Percentiles rank a stretch among this genome's conserved stretches.
phyloP scores from a whole-genome alignment of 2,888 invertebrate species.

The Pemphredon lugubris region DNA sequence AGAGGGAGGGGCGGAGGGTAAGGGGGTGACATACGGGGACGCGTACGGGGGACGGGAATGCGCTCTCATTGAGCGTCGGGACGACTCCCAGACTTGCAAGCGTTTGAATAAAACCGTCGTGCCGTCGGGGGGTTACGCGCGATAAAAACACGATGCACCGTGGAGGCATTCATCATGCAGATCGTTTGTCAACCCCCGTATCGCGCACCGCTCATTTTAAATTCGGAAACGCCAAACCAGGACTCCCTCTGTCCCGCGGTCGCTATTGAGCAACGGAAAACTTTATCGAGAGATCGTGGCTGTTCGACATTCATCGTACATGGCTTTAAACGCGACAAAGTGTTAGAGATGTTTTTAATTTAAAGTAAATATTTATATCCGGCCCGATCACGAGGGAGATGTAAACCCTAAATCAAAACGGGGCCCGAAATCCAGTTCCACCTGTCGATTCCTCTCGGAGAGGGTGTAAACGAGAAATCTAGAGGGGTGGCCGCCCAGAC shows the following conservation, averaged over 20 bases:
- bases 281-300: no score
- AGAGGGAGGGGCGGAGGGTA: no score
- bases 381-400: no score
- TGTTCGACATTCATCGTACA: no score
- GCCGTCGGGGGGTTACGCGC: not conserved
- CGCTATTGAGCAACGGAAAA: no score
- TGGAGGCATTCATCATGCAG: slow-evolving; percentile 24
- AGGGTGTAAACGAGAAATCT: slow-evolving; percentile 45
- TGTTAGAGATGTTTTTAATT: no score
- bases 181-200: slow-evolving; percentile 38
- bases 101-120: slow-evolving; percentile 24
- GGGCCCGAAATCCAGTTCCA: slow-evolving; percentile 18
- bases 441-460: slow-evolving; percentile 24
- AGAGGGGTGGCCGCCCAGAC: slow-evolving; percentile 25
- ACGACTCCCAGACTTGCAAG: not conserved
- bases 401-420: slow-evolving; percentile 25
- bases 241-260: no score
- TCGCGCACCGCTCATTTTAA: slow-evolving; percentile 33
- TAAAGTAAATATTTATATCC: no score
- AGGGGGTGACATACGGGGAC: not conserved
- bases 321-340: no score
- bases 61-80: no score
- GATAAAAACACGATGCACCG: slow-evolving; percentile 19
- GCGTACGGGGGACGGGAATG: not conserved
- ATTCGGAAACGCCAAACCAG: slow-evolving; percentile 17